Base-by-base conservation (phyloP, 2,888 invertebrate species). In the Caenorhabditis wallacei region DNA sequence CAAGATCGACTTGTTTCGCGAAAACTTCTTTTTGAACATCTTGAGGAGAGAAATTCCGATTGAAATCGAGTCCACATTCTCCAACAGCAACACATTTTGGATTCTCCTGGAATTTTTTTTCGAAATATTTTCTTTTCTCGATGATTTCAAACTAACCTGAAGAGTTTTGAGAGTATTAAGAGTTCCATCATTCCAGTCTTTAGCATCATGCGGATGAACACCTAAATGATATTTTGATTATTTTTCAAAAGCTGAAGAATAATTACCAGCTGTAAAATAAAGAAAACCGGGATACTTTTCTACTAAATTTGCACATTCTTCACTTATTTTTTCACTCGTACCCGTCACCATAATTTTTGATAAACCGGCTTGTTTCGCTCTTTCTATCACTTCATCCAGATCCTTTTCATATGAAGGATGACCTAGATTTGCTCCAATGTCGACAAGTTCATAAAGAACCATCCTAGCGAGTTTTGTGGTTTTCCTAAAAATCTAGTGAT, bases 31-130 rank as follows among this genome's bases (percentile, higher is more conserved):
- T 94, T 93, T 97, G 97, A 87, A 95, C 95, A 82, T 95, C 95
- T 5, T 95, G 96, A 91, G 96, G 96, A 10, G 97, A 97, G 93
- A 97, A 97, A 93, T 97, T 96, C 92, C 96, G 95, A 92, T 95
- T 96, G 93, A 96, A 97, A 94, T 97, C 97, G 87, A 97, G 94
- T 43, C 97, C 97, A 92, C 97, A 97, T 92, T 97, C 97, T 22
- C 97, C 97, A 51, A 97, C 94, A 2, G 97, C 97, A 37, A 97
- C 97, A 93, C 97, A 97, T 93, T 97, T 96, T 2, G 95, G 95
- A 91, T 96, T 96, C 68, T 94, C 30, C 75, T 84, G 59, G 35
- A 86, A 35, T 18, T 59, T 13, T n/a, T 48, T 24, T 40, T 24
- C 7, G n/a, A n/a, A 2, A 26, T 11, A 20, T 46, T 40, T 46